Conservation (phyloP, 2,113 vertebrate genomes). For the Emydocephalus ijimae region DNA sequence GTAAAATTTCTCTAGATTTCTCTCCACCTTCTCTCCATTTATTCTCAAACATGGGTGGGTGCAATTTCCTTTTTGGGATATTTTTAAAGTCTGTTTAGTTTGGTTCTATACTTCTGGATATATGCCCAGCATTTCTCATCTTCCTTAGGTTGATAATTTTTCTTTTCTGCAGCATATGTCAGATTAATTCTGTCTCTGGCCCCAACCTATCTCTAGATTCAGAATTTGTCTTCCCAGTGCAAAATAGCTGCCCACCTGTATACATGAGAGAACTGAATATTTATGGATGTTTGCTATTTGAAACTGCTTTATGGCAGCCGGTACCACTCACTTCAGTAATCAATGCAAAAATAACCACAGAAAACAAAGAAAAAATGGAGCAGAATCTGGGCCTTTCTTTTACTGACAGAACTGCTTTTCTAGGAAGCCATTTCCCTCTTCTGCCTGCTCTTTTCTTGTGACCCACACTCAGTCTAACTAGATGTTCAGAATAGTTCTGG, state of each 20-base stretch:
- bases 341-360: fast-evolving
- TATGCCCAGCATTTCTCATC: not conserved
- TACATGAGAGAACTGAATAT: fast-evolving
- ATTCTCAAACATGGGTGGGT: not conserved
- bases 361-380: too few relatives aligned
- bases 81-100: not conserved
- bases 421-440: not conserved
- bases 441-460: not conserved
- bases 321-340: not conserved
- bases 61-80: not conserved
- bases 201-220: not conserved
- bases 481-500: not conserved
- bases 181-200: not conserved
- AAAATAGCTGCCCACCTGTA: not conserved
- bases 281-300: not conserved
- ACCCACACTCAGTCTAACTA: not conserved
- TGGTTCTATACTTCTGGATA: not conserved
- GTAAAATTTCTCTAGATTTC: not conserved
- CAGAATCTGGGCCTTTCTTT: not conserved
- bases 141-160: not conserved
- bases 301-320: not conserved
- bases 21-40: not conserved
- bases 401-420: not conserved
- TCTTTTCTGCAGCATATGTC: not conserved
- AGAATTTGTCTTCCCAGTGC: not conserved